These are phyloP conservation scores for Mormyrus iriodes DNA, from an alignment of 2,113 vertebrate species.

Conservation along the genomic window DNA sequence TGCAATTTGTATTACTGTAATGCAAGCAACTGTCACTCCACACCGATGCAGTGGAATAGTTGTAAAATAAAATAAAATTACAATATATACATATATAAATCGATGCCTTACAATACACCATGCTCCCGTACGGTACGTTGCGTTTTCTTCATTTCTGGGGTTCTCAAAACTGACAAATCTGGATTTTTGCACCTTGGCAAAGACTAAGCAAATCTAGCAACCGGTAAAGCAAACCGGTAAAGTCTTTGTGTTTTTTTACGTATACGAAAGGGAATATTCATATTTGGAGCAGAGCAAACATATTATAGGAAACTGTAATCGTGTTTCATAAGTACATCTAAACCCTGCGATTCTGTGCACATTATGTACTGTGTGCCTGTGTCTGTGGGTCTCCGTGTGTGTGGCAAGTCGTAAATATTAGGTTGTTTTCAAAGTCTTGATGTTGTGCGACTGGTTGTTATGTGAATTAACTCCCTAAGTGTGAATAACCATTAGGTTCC, in stretches of 20 bases:
- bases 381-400: conserved; percentile 1
- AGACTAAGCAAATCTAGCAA: background rate
- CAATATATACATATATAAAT: conserved; percentile 19
- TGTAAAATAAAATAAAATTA: conserved; percentile 26
- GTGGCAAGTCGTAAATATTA: background rate
- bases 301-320: background rate
- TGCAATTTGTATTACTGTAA: conserved; percentile 53
- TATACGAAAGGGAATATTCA: background rate
- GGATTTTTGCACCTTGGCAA: background rate
- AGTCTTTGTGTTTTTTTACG: background rate
- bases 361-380: background rate
- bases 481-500: conserved; percentile 7
- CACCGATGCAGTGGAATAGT: conserved; percentile 32
- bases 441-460: conserved; percentile 8
- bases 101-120: conserved; percentile 12
- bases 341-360: background rate
- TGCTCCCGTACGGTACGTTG: background rate
- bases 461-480: conserved; percentile 16
- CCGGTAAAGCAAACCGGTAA: background rate
- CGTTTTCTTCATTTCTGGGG: background rate
- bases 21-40: conserved; percentile 38
- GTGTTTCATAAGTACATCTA: background rate
- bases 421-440: conserved; percentile 11
- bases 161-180: background rate
- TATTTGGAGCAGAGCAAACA: background rate